These are phyloP conservation scores for Daboia siamensis DNA, from an alignment of 2,113 vertebrate genomes.

Conservation along the genomic window DNA sequence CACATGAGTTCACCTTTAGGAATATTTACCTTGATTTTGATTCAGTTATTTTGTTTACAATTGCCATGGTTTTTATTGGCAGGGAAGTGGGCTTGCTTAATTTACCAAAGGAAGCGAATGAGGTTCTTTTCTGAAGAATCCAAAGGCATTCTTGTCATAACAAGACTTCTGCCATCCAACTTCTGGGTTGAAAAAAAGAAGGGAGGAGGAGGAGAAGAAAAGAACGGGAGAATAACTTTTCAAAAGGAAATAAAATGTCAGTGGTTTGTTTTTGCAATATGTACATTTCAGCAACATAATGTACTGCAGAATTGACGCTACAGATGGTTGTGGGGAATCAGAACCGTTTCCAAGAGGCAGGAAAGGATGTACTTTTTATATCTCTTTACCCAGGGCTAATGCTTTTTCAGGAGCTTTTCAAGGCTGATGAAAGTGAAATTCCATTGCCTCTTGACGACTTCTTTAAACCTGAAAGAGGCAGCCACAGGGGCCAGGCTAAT, in stretches of 20 bases:
- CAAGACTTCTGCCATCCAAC: conserved; percentile 26
- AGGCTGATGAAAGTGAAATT: conserved; percentile 61
- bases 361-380: conserved; percentile 67
- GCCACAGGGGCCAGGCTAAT: conserved; percentile 33
- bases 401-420: conserved; percentile 56
- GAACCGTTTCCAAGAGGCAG: conserved; percentile 66
- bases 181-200: conserved; percentile 50
- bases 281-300: conserved; percentile 56
- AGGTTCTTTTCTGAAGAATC: conserved; percentile 35
- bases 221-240: conserved; percentile 24
- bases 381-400: conserved; percentile 46
- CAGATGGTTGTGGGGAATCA: conserved; percentile 62
- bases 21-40: conserved; percentile 14
- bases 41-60: too few species aligned
- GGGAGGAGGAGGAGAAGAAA: not conserved
- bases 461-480: conserved; percentile 60
- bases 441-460: conserved; percentile 47
- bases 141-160: conserved; percentile 51
- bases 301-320: conserved; percentile 55
- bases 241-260: conserved; percentile 38
- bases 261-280: conserved; percentile 53
- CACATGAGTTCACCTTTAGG: fast-evolving
- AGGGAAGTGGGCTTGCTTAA: conserved; percentile 1
- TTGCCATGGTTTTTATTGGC: not conserved
- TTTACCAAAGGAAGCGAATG: fast-evolving